Base-by-base conservation (phyloP, 2,113 vertebrate genomes). In the Oncorhynchus tshawytscha region DNA sequence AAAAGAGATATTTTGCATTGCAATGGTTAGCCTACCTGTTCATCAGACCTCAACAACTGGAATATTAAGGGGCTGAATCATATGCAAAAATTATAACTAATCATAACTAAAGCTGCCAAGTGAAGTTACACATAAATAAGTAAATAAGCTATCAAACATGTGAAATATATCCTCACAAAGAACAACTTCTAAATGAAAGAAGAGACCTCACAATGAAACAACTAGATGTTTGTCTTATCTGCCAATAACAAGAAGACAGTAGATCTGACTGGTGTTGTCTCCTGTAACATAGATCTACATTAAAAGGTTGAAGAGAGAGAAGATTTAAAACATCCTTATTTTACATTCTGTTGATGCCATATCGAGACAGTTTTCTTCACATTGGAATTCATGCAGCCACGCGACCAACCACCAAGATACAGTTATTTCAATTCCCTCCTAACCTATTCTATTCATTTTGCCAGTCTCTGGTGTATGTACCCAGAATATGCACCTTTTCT, bases 371-470 rank as follows among this genome's bases (percentile, higher is more conserved):
- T 45, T 18, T 65, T 65, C 31, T 54, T 18, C 6, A 77, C 85
- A 87, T 82, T 91, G 75, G 74, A 82, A 91, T 88, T 88, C 85
- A 85, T 62, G 73, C 71, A 81, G 79, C 79, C n/a, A 0, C 74
- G 71, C 79, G 4, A 15, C 73, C 84, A 86, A 57, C 84, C 81
- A 86, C 75, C 80, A 77, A 48, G 81, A 74, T 74, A 75, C 78
- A 86, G 84, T 89, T 90, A 87, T 90, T 91, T 84, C 60, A 91
- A 89, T 91, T 88, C 82, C 13, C 6, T 67, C 88, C 82, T 84
- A 86, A 59, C 87, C 81, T 82, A 73, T 81, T 78, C 82, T 77
- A 69, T 82, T 89, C 82, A 86, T 88, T 89, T 82, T 54, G 70
- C 48, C 67, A 22, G 83, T 86, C 87, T 85, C 85, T 72, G 22